phyloP scores from a whole-genome alignment of 2,888 invertebrate genomes.

The Panopea generosa region DNA sequence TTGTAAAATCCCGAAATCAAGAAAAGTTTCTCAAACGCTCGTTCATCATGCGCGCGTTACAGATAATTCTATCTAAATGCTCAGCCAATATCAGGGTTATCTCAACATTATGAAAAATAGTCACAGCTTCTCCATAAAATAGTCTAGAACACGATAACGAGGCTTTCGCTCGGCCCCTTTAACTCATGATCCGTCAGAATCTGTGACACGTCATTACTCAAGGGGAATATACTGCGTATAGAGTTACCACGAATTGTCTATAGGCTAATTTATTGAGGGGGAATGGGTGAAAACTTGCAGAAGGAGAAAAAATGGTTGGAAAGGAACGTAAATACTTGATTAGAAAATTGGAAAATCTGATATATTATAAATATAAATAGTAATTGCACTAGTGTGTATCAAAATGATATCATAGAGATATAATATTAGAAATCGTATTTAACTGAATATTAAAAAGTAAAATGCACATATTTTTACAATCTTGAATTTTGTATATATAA shows the following conservation, averaged over 20 bases:
- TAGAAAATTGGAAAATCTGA: no score
- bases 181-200: conserved; percentile 55
- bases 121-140: conserved; percentile 65
- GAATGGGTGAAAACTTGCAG: neutral
- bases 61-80: conserved; percentile 66
- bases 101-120: conserved; percentile 63
- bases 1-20: conserved; percentile 53
- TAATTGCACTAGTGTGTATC: no score
- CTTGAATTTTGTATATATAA: no score
- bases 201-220: conserved; percentile 65
- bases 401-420: no score
- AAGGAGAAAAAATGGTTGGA: no score
- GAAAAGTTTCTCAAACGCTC: conserved; percentile 41
- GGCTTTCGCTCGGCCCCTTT: conserved; percentile 47
- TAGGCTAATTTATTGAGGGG: conserved; percentile 27
- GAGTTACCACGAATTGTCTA: conserved; percentile 47
- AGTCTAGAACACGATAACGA: conserved; percentile 57
- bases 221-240: conserved; percentile 42
- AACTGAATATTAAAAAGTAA: no score
- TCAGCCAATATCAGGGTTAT: conserved; percentile 53
- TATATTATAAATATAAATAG: no score
- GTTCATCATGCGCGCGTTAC: conserved; percentile 50
- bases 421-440: no score
- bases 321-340: no score
- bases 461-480: no score